Evolutionary conservation across 2,113 vertebrate species (phyloP).

Genomic region (Otus sunia): DNA sequence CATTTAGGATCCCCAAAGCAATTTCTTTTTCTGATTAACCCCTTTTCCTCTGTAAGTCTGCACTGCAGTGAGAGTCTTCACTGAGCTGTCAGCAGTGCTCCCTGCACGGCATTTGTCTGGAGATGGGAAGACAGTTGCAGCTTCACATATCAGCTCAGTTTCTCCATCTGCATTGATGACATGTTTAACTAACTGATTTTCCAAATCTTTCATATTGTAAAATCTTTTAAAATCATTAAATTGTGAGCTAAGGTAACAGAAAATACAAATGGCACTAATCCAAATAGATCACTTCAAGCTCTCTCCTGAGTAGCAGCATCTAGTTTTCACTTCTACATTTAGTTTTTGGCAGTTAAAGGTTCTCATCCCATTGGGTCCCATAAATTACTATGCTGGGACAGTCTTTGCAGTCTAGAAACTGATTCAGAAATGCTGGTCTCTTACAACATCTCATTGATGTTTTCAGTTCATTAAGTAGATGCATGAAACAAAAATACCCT

Average conservation of each 20-base stretch:
- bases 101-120: not conserved
- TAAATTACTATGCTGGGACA: conserved; percentile 38
- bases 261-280: not conserved
- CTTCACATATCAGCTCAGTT: not conserved
- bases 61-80: not conserved
- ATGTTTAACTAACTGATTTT: not conserved
- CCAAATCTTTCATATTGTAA: not conserved
- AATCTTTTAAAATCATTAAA: not conserved
- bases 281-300: not conserved
- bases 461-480: conserved; percentile 57
- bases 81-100: not conserved
- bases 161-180: not conserved
- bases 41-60: not conserved
- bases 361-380: conserved; percentile 1
- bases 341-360: conserved; percentile 45
- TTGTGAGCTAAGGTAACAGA: not conserved
- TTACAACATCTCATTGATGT: conserved; percentile 31
- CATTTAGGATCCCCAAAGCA: not conserved
- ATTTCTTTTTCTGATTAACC: not conserved
- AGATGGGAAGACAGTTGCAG: not conserved
- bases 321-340: conserved; percentile 35
- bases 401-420: conserved; percentile 15
- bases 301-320: not conserved
- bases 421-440: conserved; percentile 1
- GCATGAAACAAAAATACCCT: conserved; percentile 11